These are phyloP conservation scores for Calameuta filiformis DNA, from an alignment of 2,888 invertebrate species.

Conservation along the genomic window DNA sequence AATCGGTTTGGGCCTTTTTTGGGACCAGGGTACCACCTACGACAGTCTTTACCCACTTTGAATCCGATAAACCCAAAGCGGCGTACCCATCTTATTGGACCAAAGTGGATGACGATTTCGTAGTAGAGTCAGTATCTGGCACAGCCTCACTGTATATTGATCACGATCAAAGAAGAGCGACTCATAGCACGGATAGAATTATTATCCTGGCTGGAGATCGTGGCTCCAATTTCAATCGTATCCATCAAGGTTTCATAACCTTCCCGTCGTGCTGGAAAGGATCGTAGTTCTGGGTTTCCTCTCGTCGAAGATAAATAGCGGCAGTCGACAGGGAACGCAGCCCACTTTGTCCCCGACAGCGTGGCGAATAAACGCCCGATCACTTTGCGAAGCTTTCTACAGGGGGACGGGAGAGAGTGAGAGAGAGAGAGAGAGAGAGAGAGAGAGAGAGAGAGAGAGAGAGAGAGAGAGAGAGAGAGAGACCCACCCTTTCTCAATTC, in stretches of 20 bases:
- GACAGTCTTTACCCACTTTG: background rate
- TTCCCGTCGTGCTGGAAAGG: conserved; percentile 40
- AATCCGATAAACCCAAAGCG: background rate
- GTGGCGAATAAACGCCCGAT: conserved; percentile 53
- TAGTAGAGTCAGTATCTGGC: background rate
- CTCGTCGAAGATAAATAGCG: conserved; percentile 51
- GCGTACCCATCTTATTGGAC: background rate
- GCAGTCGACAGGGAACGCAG: conserved; percentile 49
- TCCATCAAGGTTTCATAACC: conserved; percentile 44
- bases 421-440: conserved; percentile 13
- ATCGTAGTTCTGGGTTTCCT: conserved; percentile 48
- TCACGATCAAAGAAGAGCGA: conserved; percentile 17
- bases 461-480: conserved; percentile 1
- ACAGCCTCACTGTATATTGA: background rate
- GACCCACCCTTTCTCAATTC: conserved; percentile 42
- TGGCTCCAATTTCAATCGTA: background rate
- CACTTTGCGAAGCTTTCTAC: conserved; percentile 35
- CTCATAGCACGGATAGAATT: conserved; percentile 18
- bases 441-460: conserved; percentile 7
- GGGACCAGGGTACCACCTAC: background rate
- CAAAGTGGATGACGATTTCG: background rate
- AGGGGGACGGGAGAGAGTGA: background rate
- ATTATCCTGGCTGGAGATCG: background rate
- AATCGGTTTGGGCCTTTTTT: background rate
- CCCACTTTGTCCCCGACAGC: conserved; percentile 54